A percentile compares a stretch with the other conserved stretches of the same genome.
Evolutionary conservation across 2,888 invertebrate genomes (phyloP).

Genomic region (Sialis lutaria): DNA sequence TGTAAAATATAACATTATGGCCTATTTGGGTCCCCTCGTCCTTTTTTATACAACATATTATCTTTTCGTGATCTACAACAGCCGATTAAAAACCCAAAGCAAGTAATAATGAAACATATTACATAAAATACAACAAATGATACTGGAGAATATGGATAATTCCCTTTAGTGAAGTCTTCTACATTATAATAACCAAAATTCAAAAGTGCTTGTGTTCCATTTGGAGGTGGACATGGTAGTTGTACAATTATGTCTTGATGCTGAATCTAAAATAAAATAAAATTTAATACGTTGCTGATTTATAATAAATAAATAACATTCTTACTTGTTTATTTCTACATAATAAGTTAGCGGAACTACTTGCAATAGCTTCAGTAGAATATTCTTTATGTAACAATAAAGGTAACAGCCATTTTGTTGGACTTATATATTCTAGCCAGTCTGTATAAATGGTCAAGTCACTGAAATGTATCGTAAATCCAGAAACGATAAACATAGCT

Average conservation of each 20-base stretch:
- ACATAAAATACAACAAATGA: slow-evolving; percentile 43
- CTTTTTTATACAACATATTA: slow-evolving; percentile 29
- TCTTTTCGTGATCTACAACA: slow-evolving; percentile 32
- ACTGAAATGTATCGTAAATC: slow-evolving; percentile 47
- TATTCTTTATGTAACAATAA: slow-evolving; percentile 48
- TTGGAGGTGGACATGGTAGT: slow-evolving; percentile 61
- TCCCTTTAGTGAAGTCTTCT: slow-evolving; percentile 26
- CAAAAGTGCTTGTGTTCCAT: slow-evolving; percentile 52
- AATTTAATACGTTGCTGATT: background rate
- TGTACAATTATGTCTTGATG: slow-evolving; percentile 78
- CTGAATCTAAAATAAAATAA: slow-evolving; percentile 40
- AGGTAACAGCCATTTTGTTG: slow-evolving; percentile 54
- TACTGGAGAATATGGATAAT: slow-evolving; percentile 33
- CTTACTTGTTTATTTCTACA: slow-evolving; percentile 58
- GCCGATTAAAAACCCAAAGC: slow-evolving; percentile 40
- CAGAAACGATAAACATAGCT: slow-evolving; percentile 42
- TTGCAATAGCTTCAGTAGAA: slow-evolving; percentile 40
- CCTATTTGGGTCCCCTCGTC: slow-evolving; percentile 40
- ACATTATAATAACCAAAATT: slow-evolving; percentile 30
- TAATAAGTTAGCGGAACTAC: slow-evolving; percentile 31
- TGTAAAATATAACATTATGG: slow-evolving; percentile 23
- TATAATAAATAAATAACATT: slow-evolving; percentile 2
- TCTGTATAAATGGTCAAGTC: slow-evolving; percentile 46
- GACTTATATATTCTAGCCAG: slow-evolving; percentile 53
- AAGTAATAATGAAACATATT: slow-evolving; percentile 39